Percentiles rank a stretch among this genome's conserved stretches.
These are phyloP conservation scores for Dyspetes luteomarginatus DNA, from an alignment of 2,888 invertebrate species.

Conservation along the genomic window DNA sequence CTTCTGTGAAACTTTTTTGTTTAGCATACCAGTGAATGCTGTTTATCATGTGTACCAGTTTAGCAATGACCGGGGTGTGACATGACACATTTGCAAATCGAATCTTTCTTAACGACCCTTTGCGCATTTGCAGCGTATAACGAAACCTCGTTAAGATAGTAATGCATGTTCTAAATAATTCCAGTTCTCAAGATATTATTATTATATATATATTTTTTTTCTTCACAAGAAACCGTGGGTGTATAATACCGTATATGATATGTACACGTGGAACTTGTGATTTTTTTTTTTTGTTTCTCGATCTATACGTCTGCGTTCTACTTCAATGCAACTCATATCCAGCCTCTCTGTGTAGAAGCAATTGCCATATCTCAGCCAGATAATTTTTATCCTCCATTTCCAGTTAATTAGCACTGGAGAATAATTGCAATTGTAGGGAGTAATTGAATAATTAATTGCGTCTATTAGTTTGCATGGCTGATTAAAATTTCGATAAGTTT, in stretches of 20 bases:
- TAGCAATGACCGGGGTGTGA: slow-evolving; percentile 31
- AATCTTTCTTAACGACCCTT: slow-evolving; percentile 60
- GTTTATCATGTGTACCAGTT: background rate
- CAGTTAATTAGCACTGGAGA: slow-evolving; percentile 23
- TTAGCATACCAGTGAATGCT: background rate
- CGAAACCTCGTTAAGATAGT: slow-evolving; percentile 62
- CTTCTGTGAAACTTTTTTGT: slow-evolving; percentile 9
- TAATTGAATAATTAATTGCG: slow-evolving; percentile 11
- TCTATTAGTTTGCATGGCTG: background rate
- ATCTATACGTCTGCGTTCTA: slow-evolving; percentile 32
- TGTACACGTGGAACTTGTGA: background rate
- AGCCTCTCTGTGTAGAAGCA: slow-evolving; percentile 4
- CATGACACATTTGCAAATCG: slow-evolving; percentile 56
- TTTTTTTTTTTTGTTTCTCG: background rate
- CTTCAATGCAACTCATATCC: slow-evolving; percentile 35
- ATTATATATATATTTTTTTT: slow-evolving; percentile 5
- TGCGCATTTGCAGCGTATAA: slow-evolving; percentile 26
- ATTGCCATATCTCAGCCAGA: slow-evolving; percentile 20
- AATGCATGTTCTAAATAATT: slow-evolving; percentile 58
- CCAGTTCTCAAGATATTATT: slow-evolving; percentile 36
- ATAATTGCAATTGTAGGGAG: background rate
- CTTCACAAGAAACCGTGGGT: slow-evolving; percentile 22
- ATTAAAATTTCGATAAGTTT: background rate
- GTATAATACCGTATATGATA: slow-evolving; percentile 33
- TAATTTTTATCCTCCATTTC: slow-evolving; percentile 8